Percentiles rank a stretch among this genome's conserved stretches.
Evolutionary conservation across 2,888 invertebrate genomes (phyloP).

Genomic region (Cantharis lateralis): DNA sequence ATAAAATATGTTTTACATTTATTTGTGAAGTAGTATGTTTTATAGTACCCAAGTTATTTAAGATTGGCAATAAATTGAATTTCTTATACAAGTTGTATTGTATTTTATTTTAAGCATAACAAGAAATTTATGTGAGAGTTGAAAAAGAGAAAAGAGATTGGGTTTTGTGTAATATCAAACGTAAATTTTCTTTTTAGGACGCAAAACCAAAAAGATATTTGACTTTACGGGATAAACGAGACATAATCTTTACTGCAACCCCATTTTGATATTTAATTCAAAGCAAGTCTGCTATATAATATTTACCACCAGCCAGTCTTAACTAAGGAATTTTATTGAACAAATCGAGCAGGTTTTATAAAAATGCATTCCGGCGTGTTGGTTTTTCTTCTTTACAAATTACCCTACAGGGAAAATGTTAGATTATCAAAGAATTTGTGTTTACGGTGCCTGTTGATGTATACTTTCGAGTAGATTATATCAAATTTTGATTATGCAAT

Average conservation of each 20-base stretch:
- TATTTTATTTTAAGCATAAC: not conserved
- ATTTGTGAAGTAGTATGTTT: not conserved
- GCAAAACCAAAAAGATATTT: constrained; percentile 12
- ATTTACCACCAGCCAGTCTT: constrained; percentile 13
- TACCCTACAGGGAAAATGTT: not conserved
- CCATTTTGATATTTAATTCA: constrained; percentile 18
- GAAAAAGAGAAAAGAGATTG: not conserved
- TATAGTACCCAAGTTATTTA: not conserved
- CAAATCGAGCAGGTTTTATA: not conserved
- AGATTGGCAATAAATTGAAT: not conserved
- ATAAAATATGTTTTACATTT: not conserved
- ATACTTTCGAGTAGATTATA: not conserved
- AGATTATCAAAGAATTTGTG: not conserved
- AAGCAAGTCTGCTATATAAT: constrained; percentile 9
- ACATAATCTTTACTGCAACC: constrained; percentile 21
- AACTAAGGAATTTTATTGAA: not conserved
- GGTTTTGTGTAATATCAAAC: constrained; percentile 8
- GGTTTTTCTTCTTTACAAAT: constrained; percentile 1
- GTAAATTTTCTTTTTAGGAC: constrained; percentile 8
- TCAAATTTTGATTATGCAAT: not conserved
- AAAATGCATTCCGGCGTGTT: not conserved
- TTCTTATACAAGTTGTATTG: not conserved
- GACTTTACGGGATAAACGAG: constrained; percentile 22
- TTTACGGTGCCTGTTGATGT: not conserved
- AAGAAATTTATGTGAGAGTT: not conserved